Evolutionary conservation across 2,113 vertebrate species (phyloP).

Genomic region (Dicerorhinus sumatrensis): DNA sequence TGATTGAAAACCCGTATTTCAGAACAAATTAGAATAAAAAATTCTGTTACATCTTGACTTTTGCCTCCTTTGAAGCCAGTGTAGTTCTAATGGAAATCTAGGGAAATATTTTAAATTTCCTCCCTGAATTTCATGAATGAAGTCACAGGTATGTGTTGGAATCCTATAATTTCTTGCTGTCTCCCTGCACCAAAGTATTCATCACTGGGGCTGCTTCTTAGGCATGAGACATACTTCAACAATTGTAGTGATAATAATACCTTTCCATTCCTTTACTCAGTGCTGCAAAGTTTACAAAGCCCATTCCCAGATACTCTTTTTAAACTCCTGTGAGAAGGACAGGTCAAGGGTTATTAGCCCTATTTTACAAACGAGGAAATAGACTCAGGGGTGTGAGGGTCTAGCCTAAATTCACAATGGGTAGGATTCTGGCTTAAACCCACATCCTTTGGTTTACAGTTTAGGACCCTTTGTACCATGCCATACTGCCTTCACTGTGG

Average conservation of each 20-base stretch:
- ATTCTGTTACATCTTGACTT: slow-evolving; percentile 72
- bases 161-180: slow-evolving; percentile 15
- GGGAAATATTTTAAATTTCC: slow-evolving; percentile 52
- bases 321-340: neutral
- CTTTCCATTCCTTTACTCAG: neutral
- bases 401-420: neutral
- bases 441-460: neutral
- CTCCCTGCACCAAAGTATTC: neutral
- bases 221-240: neutral
- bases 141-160: slow-evolving; percentile 45
- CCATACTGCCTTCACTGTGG: neutral
- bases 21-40: slow-evolving; percentile 77
- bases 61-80: slow-evolving; percentile 62
- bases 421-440: neutral
- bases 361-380: neutral
- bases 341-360: neutral
- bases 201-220: neutral
- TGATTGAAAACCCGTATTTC: slow-evolving; percentile 77
- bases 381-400: neutral
- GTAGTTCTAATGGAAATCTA: slow-evolving; percentile 52
- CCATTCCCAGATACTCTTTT: neutral
- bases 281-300: slow-evolving; percentile 42
- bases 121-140: slow-evolving; percentile 63
- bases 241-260: neutral
- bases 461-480: neutral